Evolutionary conservation across 2,888 invertebrate genomes (phyloP), one percentile per base, ranked within the genome.

Genomic region (Timema podura): DNA sequence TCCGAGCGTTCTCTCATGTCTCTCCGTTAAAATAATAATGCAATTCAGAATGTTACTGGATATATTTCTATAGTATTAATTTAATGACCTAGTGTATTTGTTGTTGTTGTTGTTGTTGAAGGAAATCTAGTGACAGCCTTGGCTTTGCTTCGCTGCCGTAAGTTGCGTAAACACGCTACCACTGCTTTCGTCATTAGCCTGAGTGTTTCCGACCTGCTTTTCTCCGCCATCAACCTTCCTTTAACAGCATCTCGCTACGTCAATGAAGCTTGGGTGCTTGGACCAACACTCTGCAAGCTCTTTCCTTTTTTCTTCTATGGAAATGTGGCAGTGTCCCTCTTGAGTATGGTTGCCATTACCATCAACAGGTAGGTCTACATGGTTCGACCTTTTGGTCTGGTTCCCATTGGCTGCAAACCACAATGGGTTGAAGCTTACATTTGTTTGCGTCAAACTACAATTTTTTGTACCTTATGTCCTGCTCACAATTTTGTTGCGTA

Each of bases 261-360:
- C 78, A 86, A 90, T 80, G 89, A 93, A 83, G 85, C 87, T 71
- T 95, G 95, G 95, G 87, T 89, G 59, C 85, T 94, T 44, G 93
- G 93, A 0, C 87, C 88, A 30, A 85, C 86, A 2, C 84, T 93
- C 49, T 95, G 94, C 79, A 89, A 89, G 82, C 85, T 94, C 80
- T 95, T 94, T 82, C 93, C 94, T 0, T 89, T 95, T 75, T 88
- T 95, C 75, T 93, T 95, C 82, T 95, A 95, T 79, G 93, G 93
- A 71, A 95, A 95, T 79, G 93, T 94, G 68, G 94, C 93, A 0
- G 92, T 93, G 5, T 93, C 93, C 0, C 82, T 95, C 51, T 84
- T 94, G 73, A 93, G 92, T 77, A 94, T 95, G 92, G 93, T 94
- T 68, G 93, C 93, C 75, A 94, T 95, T 75, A 94, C 94, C 48